phyloP scores from a whole-genome alignment of 2,113 vertebrate genomes.

The Sturnira hondurensis region DNA sequence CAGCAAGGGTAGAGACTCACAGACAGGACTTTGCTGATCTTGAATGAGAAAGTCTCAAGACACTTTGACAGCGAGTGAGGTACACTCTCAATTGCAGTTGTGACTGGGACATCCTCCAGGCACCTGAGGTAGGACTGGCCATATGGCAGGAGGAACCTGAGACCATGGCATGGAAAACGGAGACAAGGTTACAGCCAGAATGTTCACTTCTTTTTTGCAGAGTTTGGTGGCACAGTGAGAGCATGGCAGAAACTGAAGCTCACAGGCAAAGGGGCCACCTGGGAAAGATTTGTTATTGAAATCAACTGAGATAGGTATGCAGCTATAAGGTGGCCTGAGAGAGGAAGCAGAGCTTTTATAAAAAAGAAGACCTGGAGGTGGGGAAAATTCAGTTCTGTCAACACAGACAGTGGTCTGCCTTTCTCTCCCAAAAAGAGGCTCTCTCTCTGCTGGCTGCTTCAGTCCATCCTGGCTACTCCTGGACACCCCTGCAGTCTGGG shows the following conservation, averaged over 20 bases:
- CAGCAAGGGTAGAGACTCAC: fast-evolving
- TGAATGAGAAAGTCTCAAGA: not conserved
- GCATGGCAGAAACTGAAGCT: not conserved
- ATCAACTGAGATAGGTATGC: not conserved
- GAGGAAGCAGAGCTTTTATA: not conserved
- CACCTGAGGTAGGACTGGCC: fast-evolving
- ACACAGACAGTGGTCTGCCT: not conserved
- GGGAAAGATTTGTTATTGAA: not conserved
- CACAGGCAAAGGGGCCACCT: not conserved
- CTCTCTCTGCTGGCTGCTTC: not conserved
- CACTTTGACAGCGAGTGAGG: fast-evolving
- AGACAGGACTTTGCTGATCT: not conserved
- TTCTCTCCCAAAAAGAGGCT: not conserved
- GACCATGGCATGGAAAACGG: not conserved
- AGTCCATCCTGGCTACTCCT: not conserved
- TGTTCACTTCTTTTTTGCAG: not conserved
- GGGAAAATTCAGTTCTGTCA: not conserved
- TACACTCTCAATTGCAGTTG: not conserved
- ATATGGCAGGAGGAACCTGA: not conserved
- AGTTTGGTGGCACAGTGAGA: not conserved
- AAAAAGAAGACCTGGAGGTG: not conserved
- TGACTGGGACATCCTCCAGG: not conserved
- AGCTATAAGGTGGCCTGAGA: too few species aligned
- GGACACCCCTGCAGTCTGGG: not conserved
- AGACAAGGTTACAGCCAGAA: not conserved